Conservation (phyloP, 2,797 vertebrate species). For the Thalassophryne amazonica region DNA sequence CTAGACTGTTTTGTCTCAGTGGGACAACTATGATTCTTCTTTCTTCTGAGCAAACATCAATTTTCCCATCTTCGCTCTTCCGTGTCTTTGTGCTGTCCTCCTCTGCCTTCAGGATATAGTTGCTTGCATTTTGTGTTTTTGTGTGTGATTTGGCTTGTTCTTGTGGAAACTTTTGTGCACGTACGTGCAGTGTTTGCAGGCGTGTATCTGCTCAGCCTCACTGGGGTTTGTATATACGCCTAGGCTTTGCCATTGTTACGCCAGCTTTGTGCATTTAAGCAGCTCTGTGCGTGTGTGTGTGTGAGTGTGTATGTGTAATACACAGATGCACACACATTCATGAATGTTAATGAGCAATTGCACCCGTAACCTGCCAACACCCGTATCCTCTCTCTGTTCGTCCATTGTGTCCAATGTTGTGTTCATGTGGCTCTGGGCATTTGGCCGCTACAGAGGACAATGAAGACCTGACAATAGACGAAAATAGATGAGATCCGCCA, state of each 20-base stretch:
- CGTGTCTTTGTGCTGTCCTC: constrained; percentile 22
- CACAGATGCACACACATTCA: too few relatives aligned
- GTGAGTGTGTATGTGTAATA: constrained; percentile 6
- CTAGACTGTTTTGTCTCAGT: constrained; percentile 24
- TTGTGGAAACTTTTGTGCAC: neutral
- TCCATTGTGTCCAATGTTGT: constrained; percentile 67
- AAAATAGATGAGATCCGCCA: constrained; percentile 54
- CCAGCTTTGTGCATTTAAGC: constrained; percentile 63
- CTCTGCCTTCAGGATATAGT: constrained; percentile 41
- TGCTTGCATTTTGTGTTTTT: constrained; percentile 12
- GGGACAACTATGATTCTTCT: constrained; percentile 17
- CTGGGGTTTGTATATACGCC: constrained; percentile 49
- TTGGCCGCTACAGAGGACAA: constrained; percentile 65
- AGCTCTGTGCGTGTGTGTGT: constrained; percentile 39
- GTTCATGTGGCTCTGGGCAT: constrained; percentile 61
- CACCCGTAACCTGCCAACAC: constrained; percentile 50
- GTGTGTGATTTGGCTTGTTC: constrained; percentile 10
- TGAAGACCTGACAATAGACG: constrained; percentile 57
- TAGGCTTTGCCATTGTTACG: constrained; percentile 58
- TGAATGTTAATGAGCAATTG: constrained; percentile 27
- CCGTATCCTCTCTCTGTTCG: constrained; percentile 49
- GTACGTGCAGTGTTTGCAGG: constrained; percentile 1
- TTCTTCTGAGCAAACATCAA: constrained; percentile 33
- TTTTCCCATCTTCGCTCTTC: constrained; percentile 52
- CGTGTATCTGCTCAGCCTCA: constrained; percentile 39